phyloP scores from a whole-genome alignment of 2,797 vertebrate species.

The Anomalospiza imberbis region DNA sequence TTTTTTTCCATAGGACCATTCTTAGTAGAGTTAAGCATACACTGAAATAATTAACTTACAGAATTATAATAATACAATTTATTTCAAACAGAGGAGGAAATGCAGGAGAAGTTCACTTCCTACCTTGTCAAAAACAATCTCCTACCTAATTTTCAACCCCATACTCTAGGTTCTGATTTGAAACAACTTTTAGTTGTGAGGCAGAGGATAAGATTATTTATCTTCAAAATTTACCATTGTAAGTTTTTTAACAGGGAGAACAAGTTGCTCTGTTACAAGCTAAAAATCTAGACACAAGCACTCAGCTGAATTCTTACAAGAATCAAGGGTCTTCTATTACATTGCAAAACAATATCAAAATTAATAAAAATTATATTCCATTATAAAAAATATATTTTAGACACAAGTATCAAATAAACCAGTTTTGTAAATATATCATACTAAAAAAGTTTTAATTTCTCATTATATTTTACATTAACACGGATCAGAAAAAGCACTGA shows the following conservation, averaged over 20 bases:
- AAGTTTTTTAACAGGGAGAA: not conserved
- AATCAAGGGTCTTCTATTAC: not conserved
- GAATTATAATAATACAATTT: not conserved
- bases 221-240: not conserved
- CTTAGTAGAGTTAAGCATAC: not conserved
- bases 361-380: not conserved
- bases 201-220: not conserved
- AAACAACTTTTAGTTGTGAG: not conserved
- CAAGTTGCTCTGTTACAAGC: not conserved
- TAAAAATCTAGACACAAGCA: not conserved
- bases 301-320: not conserved
- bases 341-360: not conserved
- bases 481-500: not conserved
- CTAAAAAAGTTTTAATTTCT: not conserved
- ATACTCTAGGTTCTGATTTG: not conserved
- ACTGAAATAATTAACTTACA: not conserved
- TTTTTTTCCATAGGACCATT: not conserved
- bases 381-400: not conserved
- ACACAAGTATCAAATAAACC: not conserved
- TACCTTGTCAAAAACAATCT: not conserved
- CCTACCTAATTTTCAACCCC: not conserved
- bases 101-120: not conserved
- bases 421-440: not conserved
- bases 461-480: not conserved
- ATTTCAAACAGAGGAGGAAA: not conserved